Evolutionary conservation across 2,797 vertebrate genomes (phyloP), one percentile per base, ranked within the genome.

Genomic region (Rallus crepitans): DNA sequence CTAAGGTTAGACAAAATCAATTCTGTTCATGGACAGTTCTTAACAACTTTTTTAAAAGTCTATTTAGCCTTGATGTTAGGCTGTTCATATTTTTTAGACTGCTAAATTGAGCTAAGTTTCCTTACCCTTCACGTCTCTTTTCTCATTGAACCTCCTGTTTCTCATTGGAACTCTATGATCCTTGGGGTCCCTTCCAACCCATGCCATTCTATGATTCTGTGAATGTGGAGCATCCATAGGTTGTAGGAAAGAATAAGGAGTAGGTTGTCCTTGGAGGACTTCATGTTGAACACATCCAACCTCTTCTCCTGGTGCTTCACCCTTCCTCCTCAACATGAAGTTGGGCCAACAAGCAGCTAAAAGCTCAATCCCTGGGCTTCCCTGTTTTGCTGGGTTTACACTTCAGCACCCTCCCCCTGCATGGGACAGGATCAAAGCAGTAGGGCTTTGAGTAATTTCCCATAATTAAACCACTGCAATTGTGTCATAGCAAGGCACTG

Each of bases 81-180:
- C 16, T 27, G 16, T 52, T 56, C 11, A 11, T 2, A 0, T 3
- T 8, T 17, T 12, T 65, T 18, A 23, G 14, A 37, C 61, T 35
- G 39, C 31, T 65, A 15, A 71, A 68, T 64, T 56, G 6, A 79
- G 5, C 31, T 28, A 11, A 24, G 20, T 39, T 68, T 15, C 31
- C 23, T 56, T 15, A 8, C 8, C 11, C 7, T 30, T 40, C 47
- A 6, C 0, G 0, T 42, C 12, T 65, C 72, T 64, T 18, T 63
- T 59, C 20, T 56, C 15, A 6, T 1, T 15, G 71, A 45, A 45
- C 18, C 42, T 45, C 18, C 18, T 45, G 42, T 45, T 45, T 19
- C 42, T 45, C 18, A 45, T 19, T 45, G 42, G 42, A 19, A 45
- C 18, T 45, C 42, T 45, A 45, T 45, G 18, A 45, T 45, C 42